These are phyloP conservation scores for Hipposideros armiger DNA, from an alignment of 2,113 vertebrate genomes.

Conservation along the genomic window DNA sequence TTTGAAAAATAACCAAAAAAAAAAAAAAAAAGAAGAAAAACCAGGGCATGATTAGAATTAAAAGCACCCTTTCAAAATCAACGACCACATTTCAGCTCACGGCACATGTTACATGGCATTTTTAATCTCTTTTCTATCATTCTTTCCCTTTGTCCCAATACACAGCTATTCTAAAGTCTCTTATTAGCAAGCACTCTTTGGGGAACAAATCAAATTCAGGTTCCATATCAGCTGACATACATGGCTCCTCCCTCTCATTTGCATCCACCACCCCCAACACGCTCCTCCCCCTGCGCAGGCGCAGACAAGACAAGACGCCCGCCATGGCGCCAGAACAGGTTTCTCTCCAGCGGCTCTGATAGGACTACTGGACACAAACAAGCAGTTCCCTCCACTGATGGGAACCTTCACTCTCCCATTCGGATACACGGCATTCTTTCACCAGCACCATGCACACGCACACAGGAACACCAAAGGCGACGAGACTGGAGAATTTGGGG, in stretches of 20 bases:
- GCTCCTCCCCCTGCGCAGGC: too few relatives aligned
- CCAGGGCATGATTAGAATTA: not conserved
- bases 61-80: constrained; percentile 30
- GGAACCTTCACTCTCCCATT: not conserved
- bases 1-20: not conserved
- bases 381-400: not conserved
- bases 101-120: not conserved
- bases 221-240: not conserved
- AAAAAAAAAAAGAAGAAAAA: not conserved
- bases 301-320: too few relatives aligned
- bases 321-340: too few relatives aligned
- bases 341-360: too few relatives aligned
- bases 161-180: not conserved
- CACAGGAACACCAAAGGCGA: not conserved
- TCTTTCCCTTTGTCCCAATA: not conserved
- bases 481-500: rapidly evolving
- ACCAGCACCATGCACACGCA: not conserved
- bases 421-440: too few relatives aligned
- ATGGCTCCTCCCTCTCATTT: too few relatives aligned
- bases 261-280: too few relatives aligned
- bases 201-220: not conserved
- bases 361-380: too few relatives aligned
- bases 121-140: not conserved
- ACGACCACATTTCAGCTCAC: not conserved
- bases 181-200: not conserved